phyloP scores from a whole-genome alignment of 2,113 vertebrate species.

The Coptodon rendalli region DNA sequence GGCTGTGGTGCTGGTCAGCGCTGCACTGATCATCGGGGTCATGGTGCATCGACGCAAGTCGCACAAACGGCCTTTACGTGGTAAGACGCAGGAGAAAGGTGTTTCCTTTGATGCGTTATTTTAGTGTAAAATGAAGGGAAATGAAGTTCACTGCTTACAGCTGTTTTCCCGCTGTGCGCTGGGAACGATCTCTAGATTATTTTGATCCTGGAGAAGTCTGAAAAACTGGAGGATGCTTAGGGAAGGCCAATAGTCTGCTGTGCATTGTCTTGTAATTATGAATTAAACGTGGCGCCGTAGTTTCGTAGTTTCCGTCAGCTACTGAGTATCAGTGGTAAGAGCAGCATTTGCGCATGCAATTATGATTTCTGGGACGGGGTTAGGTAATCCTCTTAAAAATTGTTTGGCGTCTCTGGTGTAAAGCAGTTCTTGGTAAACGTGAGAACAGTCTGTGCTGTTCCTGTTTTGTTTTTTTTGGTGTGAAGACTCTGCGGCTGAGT shows the following conservation, averaged over 20 bases:
- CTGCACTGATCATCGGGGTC: constrained; percentile 68
- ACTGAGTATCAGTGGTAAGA: not conserved
- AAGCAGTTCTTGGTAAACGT: not conserved
- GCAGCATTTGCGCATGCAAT: not conserved
- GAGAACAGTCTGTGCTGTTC: not conserved
- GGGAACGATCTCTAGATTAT: not conserved
- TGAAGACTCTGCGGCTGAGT: not conserved
- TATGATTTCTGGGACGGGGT: not conserved
- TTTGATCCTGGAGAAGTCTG: not conserved
- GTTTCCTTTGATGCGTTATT: not conserved
- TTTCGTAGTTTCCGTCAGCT: not conserved
- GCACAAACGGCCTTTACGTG: constrained; percentile 68
- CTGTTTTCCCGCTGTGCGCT: not conserved
- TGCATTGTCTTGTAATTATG: not conserved
- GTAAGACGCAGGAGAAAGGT: constrained; percentile 39
- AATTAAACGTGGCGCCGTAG: not conserved
- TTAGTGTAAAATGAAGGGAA: not conserved
- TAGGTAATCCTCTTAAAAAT: not conserved
- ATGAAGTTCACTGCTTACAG: not conserved
- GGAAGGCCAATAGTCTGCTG: not conserved
- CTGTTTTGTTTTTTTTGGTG: not conserved
- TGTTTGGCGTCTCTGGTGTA: not conserved
- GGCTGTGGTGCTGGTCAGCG: constrained; percentile 66
- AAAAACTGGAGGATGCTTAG: not conserved
- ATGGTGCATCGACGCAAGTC: constrained; percentile 71